Evolutionary conservation across 2,797 vertebrate species (phyloP).

Genomic region (Sphenopsis melanotis): DNA sequence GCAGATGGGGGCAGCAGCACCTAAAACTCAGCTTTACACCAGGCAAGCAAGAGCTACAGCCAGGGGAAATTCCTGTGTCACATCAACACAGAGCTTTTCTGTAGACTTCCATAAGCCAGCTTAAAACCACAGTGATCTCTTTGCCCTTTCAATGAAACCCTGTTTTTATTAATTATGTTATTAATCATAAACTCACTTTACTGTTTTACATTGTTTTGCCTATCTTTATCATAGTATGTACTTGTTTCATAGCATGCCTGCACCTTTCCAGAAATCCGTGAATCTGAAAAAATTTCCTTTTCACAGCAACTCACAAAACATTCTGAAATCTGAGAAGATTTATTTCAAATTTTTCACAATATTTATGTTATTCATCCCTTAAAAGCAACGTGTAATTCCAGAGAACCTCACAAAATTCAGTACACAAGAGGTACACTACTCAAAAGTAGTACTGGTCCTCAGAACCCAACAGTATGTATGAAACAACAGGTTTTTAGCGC

Average conservation of each 20-base stretch:
- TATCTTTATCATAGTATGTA: neutral
- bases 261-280: neutral
- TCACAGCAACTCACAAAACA: neutral
- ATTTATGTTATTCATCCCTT: neutral
- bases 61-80: neutral
- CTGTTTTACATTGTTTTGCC: neutral
- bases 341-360: neutral
- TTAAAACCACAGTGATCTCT: neutral
- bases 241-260: neutral
- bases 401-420: neutral
- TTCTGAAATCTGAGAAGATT: neutral
- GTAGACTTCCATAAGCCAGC: neutral
- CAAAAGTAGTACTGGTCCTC: neutral
- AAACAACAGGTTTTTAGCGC: neutral
- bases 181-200: neutral
- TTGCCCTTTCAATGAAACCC: neutral
- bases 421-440: neutral
- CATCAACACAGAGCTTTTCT: neutral
- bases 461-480: neutral
- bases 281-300: neutral
- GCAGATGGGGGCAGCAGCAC: constrained; percentile 25
- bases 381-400: neutral
- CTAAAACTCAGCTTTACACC: neutral
- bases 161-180: neutral
- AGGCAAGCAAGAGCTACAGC: neutral